Percentiles rank a stretch among this genome's conserved stretches.
These are phyloP conservation scores for Fissipunctia ypsillon DNA, from an alignment of 2,888 invertebrate genomes.

Conservation along the genomic window DNA sequence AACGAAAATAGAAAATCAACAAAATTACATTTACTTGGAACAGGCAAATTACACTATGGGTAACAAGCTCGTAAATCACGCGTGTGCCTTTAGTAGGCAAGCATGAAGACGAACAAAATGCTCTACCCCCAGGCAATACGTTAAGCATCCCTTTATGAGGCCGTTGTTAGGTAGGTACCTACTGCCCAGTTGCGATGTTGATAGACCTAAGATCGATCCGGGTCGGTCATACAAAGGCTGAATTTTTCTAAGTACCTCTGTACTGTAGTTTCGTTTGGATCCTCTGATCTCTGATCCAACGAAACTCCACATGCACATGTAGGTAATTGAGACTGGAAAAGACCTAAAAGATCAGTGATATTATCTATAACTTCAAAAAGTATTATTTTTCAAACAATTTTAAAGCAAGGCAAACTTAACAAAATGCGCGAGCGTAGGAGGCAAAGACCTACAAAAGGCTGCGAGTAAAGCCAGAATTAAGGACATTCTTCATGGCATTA, in stretches of 20 bases:
- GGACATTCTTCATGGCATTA: conserved; percentile 63
- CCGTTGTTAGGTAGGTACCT: too few relatives aligned
- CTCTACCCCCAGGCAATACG: conserved; percentile 64
- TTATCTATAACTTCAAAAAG: conserved; percentile 20
- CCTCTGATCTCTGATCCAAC: too few relatives aligned
- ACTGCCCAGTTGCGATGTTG: conserved; percentile 52
- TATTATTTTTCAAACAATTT: conserved; percentile 19
- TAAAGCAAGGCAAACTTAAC: conserved; percentile 38
- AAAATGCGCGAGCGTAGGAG: conserved; percentile 42
- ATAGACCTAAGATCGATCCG: conserved; percentile 49
- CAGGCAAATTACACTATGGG: conserved; percentile 72
- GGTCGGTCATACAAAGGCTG: conserved; percentile 6
- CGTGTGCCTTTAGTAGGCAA: conserved; percentile 66
- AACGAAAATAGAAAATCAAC: conserved; percentile 70
- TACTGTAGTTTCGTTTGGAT: too few relatives aligned
- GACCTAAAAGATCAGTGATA: background rate
- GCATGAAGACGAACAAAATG: conserved; percentile 70
- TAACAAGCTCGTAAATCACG: conserved; percentile 74
- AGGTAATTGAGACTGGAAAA: conserved; percentile 6
- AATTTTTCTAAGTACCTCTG: too few relatives aligned
- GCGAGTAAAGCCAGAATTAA: conserved; percentile 58
- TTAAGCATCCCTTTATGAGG: conserved; percentile 67
- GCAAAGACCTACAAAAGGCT: conserved; percentile 51
- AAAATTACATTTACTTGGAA: conserved; percentile 73
- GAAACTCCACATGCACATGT: background rate